Percentiles rank a stretch among this genome's conserved stretches.
Conservation (phyloP, 2,888 invertebrate genomes). For the Himalopsyche tibetana region DNA sequence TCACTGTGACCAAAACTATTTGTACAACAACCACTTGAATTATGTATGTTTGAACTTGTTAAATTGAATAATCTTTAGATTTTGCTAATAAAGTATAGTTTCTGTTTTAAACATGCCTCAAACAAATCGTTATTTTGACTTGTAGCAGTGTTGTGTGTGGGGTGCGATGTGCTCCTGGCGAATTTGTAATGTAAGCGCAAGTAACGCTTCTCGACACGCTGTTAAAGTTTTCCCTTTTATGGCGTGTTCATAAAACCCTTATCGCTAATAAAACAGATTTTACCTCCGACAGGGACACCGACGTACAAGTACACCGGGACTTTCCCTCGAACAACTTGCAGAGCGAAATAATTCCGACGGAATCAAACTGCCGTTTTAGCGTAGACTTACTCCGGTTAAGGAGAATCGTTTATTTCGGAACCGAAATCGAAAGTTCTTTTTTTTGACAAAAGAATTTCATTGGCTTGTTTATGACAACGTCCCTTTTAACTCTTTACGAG, state of each 20-base stretch:
- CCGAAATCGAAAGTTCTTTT: slow-evolving; percentile 9
- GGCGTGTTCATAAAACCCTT: slow-evolving; percentile 62
- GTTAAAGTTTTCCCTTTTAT: slow-evolving; percentile 61
- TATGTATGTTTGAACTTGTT: no score
- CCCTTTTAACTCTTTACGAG: not conserved
- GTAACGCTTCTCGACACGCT: slow-evolving; percentile 53
- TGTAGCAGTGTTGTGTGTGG: no score
- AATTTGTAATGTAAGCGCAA: slow-evolving; percentile 41
- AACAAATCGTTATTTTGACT: no score
- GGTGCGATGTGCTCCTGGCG: not conserved
- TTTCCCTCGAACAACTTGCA: not conserved
- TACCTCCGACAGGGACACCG: slow-evolving; percentile 46
- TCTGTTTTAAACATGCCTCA: no score
- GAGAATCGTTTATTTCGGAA: slow-evolving; percentile 27
- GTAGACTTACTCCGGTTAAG: slow-evolving; percentile 21
- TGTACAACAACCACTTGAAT: no score
- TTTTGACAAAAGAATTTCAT: slow-evolving; percentile 37
- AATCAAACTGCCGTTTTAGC: slow-evolving; percentile 27
- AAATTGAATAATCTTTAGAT: no score
- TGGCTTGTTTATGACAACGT: slow-evolving; percentile 25
- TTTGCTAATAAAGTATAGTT: no score
- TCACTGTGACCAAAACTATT: no score
- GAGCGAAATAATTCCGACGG: slow-evolving; percentile 27
- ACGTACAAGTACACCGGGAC: slow-evolving; percentile 1
- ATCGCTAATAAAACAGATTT: slow-evolving; percentile 63